phyloP scores from a whole-genome alignment of 2,888 invertebrate species.

The Physocephala rufipes region DNA sequence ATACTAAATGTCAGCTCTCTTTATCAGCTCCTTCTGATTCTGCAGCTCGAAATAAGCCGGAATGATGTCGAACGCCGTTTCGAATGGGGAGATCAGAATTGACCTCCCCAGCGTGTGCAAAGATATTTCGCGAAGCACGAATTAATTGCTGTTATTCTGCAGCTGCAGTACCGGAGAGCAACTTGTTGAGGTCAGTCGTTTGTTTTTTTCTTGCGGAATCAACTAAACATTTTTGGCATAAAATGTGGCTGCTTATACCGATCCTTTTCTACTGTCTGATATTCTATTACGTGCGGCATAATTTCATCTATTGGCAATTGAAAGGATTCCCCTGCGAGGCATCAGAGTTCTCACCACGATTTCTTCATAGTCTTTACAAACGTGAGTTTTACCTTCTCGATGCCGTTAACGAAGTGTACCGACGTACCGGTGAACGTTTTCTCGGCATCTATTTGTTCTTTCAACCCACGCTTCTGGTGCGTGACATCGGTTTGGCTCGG shows the following conservation, averaged over 20 bases:
- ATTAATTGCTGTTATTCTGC: background rate
- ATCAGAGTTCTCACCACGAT: slow-evolving; percentile 49
- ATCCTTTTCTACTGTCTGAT: slow-evolving; percentile 53
- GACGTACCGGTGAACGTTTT: slow-evolving; percentile 53
- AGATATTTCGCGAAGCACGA: background rate
- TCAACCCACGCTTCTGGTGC: slow-evolving; percentile 71
- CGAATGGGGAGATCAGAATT: background rate
- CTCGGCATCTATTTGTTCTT: slow-evolving; percentile 74
- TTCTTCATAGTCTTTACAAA: slow-evolving; percentile 50
- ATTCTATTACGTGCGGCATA: slow-evolving; percentile 55
- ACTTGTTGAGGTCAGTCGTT: slow-evolving; percentile 13
- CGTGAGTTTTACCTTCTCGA: slow-evolving; percentile 57
- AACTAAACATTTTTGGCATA: slow-evolving; percentile 7
- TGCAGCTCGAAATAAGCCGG: background rate
- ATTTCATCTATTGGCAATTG: slow-evolving; percentile 59
- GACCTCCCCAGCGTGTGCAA: background rate
- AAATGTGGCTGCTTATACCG: slow-evolving; percentile 59
- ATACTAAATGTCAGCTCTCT: slow-evolving; percentile 29
- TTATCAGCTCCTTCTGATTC: slow-evolving; percentile 23
- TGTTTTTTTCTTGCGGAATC: background rate
- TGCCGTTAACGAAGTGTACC: slow-evolving; percentile 54
- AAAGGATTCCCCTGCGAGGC: slow-evolving; percentile 57
- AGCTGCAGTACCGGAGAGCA: slow-evolving; percentile 18
- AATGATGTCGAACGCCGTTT: background rate
- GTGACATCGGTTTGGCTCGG: slow-evolving; percentile 73